A percentile compares a stretch with the other conserved stretches of the same genome.
phyloP scores from a whole-genome alignment of 2,888 invertebrate genomes.

The Drosophila falleni region DNA sequence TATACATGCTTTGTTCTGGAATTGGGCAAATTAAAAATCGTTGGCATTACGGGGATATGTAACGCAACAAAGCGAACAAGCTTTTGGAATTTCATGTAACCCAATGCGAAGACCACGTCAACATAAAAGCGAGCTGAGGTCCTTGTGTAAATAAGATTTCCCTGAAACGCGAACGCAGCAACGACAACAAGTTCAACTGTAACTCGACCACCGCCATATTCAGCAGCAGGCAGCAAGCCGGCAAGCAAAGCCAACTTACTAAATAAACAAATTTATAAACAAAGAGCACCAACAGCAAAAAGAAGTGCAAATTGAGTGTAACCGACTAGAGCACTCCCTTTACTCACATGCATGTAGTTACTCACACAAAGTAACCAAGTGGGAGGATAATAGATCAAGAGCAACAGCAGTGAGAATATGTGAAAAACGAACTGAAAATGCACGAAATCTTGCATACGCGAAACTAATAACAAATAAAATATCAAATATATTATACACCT shows the following conservation, averaged over 20 bases:
- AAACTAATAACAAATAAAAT: too few species aligned
- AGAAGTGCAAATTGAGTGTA: neutral
- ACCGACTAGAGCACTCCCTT: neutral
- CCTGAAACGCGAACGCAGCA: constrained; percentile 46
- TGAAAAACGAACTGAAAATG: too few species aligned
- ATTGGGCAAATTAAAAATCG: constrained; percentile 68
- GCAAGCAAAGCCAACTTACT: constrained; percentile 58
- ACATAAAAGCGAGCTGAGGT: constrained; percentile 10
- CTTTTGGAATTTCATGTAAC: constrained; percentile 46
- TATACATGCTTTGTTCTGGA: constrained; percentile 29
- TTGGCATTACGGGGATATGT: constrained; percentile 44
- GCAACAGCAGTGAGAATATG: too few species aligned
- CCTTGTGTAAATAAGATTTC: constrained; percentile 68
- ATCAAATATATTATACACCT: too few species aligned
- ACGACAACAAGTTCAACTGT: constrained; percentile 12
- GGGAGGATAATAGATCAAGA: too few species aligned
- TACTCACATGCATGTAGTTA: neutral
- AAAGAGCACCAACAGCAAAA: constrained; percentile 31
- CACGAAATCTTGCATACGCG: too few species aligned
- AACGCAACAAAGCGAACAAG: constrained; percentile 47
- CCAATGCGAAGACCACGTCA: constrained; percentile 12
- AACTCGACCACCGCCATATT: constrained; percentile 19
- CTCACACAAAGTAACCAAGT: neutral
- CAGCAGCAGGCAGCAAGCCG: constrained; percentile 14
- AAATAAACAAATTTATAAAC: constrained; percentile 72